Conservation (phyloP, 1,140 invertebrate genomes). For the Acromyrmex heyeri region DNA sequence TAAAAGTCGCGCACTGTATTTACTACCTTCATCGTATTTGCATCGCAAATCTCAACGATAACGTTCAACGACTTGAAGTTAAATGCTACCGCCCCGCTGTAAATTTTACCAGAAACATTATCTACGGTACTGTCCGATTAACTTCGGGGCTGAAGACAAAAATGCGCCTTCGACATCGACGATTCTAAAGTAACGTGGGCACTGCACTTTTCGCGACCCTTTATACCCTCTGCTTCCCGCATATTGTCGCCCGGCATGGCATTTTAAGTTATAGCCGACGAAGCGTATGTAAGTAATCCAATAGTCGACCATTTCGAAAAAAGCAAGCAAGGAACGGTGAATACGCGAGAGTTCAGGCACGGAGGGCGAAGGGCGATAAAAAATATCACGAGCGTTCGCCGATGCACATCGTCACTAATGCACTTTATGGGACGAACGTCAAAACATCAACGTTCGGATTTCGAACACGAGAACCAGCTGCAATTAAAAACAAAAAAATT, state of each 20-base stretch:
- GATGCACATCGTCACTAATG: constrained; percentile 57
- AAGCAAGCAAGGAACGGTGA: constrained; percentile 37
- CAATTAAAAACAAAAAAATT: constrained; percentile 52
- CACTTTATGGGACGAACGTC: constrained; percentile 46
- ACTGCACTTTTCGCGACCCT: constrained; percentile 24
- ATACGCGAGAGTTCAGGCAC: constrained; percentile 43
- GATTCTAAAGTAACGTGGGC: constrained; percentile 4
- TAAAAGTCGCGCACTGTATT: constrained; percentile 1
- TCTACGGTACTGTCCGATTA: background rate
- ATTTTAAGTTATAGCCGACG: constrained; percentile 49
- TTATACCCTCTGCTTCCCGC: constrained; percentile 17
- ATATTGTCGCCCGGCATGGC: constrained; percentile 34
- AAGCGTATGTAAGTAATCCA: constrained; percentile 62
- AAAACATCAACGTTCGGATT: constrained; percentile 62
- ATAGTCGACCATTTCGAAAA: constrained; percentile 55
- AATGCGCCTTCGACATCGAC: constrained; percentile 5
- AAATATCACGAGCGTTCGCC: constrained; percentile 57
- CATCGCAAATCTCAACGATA: constrained; percentile 41
- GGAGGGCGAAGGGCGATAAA: constrained; percentile 39
- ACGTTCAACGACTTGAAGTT: background rate
- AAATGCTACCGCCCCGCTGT: background rate
- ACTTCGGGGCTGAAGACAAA: background rate
- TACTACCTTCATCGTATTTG: constrained; percentile 7
- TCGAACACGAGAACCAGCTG: constrained; percentile 1
- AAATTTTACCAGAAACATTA: constrained; percentile 12